A percentile compares a stretch with the other conserved stretches of the same genome.
phyloP scores from a whole-genome alignment of 1,140 invertebrate genomes.

The Aphelenchoides besseyi region DNA sequence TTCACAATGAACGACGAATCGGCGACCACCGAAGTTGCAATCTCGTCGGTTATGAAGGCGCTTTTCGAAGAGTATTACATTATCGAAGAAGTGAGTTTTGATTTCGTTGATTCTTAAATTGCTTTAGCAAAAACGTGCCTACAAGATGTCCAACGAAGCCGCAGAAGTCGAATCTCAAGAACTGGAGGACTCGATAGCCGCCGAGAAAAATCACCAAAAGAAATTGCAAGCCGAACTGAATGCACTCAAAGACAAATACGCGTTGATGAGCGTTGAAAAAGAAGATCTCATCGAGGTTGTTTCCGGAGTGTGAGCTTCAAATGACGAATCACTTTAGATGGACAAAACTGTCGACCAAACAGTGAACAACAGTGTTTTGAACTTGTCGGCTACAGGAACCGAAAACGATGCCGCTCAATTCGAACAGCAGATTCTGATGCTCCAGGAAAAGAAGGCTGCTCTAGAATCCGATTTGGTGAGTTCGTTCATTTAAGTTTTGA shows the following conservation, averaged over 20 bases:
- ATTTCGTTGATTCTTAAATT: neutral
- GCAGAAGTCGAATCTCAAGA: neutral
- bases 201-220: neutral
- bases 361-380: neutral
- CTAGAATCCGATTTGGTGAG: slow-evolving; percentile 29
- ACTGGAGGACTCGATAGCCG: neutral
- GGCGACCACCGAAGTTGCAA: neutral
- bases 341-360: neutral
- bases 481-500: slow-evolving; percentile 19
- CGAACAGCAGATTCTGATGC: neutral
- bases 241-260: neutral
- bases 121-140: neutral
- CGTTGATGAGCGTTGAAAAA: neutral
- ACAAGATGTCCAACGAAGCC: neutral
- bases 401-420: neutral
- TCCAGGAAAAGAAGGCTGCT: neutral
- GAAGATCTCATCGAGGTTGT: slow-evolving; percentile 5
- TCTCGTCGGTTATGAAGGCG: neutral
- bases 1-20: too few species aligned
- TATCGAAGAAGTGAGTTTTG: neutral
- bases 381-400: slow-evolving; percentile 1
- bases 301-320: neutral
- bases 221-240: neutral
- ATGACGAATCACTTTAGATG: neutral
- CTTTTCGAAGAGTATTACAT: neutral